Base-by-base conservation (phyloP, 2,888 invertebrate genomes). In the Hemaris fuciformis region DNA sequence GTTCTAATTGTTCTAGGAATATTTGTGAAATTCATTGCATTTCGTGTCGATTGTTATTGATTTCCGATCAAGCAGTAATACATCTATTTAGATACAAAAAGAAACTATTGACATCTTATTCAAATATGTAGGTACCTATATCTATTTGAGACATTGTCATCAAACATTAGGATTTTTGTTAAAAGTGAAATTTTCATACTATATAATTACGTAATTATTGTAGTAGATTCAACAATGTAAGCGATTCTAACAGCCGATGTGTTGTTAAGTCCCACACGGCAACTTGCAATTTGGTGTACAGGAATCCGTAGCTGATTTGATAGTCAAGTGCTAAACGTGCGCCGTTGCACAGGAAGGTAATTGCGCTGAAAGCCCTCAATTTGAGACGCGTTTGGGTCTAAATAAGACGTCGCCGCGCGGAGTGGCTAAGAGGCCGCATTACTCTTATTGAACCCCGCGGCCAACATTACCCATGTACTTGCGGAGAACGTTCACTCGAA, bases 311-410 rank as follows among this genome's bases (percentile, higher is more conserved):
- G 75, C 72, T 76, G 80, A 82, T 83, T 81, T 82, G 83, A 88
- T 88, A 81, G 84, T 77, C 70, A 80, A 81, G 82, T 84, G 84
- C 83, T 88, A 87, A 88, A 83, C 84, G 84, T 53, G 18, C 75
- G 76, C 72, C 71, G 74, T 79, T 75, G 82, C 77, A 83, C 69
- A 84, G 78, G 75, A 71, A 76, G 81, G 86, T 87, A 87, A 89
- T 88, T 89, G 87, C 82, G 84, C 78, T 88, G 90, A 91, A 90
- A 89, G 84, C 85, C 87, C 81, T 85, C 90, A 90, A 91, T 91
- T 91, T 90, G 79, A 83, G 76, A 74, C 79, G 81, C 76, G 80
- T 88, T 87, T 86, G 85, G 83, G 69, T 79, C 85, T 91, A 89
- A 91, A 90, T 91, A 90, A 91, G 91, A 91, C 89, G 90, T 91